These are phyloP conservation scores for Rhinoderma darwinii DNA, from an alignment of 2,113 vertebrate genomes.

Conservation along the genomic window DNA sequence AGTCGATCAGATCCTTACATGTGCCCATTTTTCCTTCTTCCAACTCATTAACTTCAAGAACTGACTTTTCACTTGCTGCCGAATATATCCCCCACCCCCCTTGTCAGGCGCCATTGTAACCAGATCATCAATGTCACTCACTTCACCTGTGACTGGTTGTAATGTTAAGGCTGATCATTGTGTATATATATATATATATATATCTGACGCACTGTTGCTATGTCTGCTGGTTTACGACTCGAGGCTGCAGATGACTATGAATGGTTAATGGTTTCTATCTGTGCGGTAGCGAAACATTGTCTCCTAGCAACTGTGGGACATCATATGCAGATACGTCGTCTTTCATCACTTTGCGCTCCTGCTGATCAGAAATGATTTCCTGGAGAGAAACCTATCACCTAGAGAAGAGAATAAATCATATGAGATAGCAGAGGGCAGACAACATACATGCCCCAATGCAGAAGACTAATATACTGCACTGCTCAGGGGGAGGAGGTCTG, in stretches of 20 bases:
- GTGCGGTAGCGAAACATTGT: not conserved
- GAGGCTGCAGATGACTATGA: not conserved
- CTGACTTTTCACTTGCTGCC: too few relatives aligned
- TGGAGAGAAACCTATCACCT: conserved; percentile 22
- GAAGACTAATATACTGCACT: not conserved
- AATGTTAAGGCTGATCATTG: too few relatives aligned
- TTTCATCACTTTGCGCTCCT: not conserved
- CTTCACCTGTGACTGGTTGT: too few relatives aligned
- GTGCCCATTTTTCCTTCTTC: too few relatives aligned
- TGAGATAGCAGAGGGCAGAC: not conserved
- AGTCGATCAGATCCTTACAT: too few relatives aligned
- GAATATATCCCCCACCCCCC: too few relatives aligned
- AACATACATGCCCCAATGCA: not conserved
- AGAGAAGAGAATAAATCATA: not conserved
- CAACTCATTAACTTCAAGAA: too few relatives aligned
- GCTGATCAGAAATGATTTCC: conserved; percentile 33
- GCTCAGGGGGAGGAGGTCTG: not conserved
- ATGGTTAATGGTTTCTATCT: conserved; percentile 1
- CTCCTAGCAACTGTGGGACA: conserved; percentile 42
- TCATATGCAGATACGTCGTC: conserved; percentile 3
- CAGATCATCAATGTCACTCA: too few relatives aligned
- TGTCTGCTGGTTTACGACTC: not conserved
- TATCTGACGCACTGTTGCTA: not conserved
- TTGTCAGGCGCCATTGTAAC: too few relatives aligned
- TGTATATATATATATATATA: too few relatives aligned